Evolutionary conservation across 2,888 invertebrate genomes (phyloP).

Genomic region (Scaptomyza cyrtandrae): DNA sequence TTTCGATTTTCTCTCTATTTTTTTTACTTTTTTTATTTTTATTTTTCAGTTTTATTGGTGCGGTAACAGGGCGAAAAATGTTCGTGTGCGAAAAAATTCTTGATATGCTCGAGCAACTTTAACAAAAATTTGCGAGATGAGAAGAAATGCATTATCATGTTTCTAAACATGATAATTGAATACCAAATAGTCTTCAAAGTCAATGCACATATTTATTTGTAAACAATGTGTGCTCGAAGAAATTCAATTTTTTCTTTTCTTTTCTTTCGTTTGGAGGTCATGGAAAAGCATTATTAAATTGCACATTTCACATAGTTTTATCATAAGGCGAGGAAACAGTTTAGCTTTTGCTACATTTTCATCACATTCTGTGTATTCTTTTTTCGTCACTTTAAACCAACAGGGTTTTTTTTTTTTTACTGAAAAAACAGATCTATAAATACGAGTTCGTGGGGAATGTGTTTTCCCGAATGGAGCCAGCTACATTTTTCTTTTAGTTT

Average conservation of each 20-base stretch:
- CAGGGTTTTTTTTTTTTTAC: constrained; percentile 31
- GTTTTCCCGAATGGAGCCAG: constrained; percentile 58
- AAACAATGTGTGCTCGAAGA: constrained; percentile 29
- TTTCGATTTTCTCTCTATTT: constrained; percentile 19
- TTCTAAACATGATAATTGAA: constrained; percentile 49
- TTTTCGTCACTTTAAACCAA: constrained; percentile 8
- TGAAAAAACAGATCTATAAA: constrained; percentile 66
- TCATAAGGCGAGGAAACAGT: constrained; percentile 2
- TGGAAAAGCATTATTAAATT: not conserved
- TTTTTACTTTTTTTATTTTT: not conserved
- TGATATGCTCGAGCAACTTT: constrained; percentile 34
- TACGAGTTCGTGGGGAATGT: constrained; percentile 57
- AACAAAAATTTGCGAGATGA: constrained; percentile 5
- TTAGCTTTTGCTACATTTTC: constrained; percentile 12
- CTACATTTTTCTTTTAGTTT: constrained; percentile 44
- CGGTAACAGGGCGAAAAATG: constrained; percentile 59
- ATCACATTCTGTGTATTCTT: constrained; percentile 7
- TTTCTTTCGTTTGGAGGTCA: constrained; percentile 24
- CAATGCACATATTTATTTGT: constrained; percentile 25
- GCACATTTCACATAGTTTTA: not conserved
- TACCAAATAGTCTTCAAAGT: constrained; percentile 17
- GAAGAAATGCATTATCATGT: constrained; percentile 47
- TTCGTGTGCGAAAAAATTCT: constrained; percentile 47
- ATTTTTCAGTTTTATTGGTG: constrained; percentile 38
- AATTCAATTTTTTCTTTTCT: not conserved